phyloP scores from a whole-genome alignment of 2,113 vertebrate species.

The Chunga burmeisteri region DNA sequence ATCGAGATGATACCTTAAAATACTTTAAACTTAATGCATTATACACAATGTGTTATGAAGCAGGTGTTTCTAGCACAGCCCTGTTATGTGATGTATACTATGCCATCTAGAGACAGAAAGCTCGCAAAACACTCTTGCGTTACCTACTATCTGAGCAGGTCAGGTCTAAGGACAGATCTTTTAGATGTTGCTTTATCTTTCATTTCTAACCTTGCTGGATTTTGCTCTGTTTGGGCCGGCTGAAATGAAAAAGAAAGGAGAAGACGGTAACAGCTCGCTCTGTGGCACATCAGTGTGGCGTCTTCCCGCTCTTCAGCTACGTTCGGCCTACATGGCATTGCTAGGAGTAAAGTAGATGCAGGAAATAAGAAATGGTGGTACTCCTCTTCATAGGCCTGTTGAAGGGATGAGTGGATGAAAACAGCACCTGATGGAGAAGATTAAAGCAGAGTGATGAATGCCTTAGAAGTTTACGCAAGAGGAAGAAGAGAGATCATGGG shows the following conservation, averaged over 20 bases:
- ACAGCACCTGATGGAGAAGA: background rate
- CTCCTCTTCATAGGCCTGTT: background rate
- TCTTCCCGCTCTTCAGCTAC: rapidly evolving
- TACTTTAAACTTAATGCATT: background rate
- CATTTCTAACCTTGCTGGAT: background rate
- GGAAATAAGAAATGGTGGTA: background rate
- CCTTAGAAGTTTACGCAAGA: background rate
- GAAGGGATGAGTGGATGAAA: background rate
- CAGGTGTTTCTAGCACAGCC: background rate
- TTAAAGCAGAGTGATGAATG: background rate
- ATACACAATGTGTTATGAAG: background rate
- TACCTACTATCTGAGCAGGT: background rate
- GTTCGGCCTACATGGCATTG: rapidly evolving
- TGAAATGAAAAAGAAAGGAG: background rate
- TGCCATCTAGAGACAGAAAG: background rate
- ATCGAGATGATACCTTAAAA: background rate
- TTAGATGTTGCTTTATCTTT: background rate
- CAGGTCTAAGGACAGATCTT: background rate
- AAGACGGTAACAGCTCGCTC: background rate
- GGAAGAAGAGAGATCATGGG: background rate
- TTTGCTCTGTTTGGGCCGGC: background rate
- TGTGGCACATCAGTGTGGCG: rapidly evolving
- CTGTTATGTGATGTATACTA: background rate
- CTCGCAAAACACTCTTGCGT: rapidly evolving
- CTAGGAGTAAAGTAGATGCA: background rate